A percentile compares a stretch with the other conserved stretches of the same genome.
phyloP scores from a whole-genome alignment of 2,113 vertebrate species.

The Serilophus lunatus region DNA sequence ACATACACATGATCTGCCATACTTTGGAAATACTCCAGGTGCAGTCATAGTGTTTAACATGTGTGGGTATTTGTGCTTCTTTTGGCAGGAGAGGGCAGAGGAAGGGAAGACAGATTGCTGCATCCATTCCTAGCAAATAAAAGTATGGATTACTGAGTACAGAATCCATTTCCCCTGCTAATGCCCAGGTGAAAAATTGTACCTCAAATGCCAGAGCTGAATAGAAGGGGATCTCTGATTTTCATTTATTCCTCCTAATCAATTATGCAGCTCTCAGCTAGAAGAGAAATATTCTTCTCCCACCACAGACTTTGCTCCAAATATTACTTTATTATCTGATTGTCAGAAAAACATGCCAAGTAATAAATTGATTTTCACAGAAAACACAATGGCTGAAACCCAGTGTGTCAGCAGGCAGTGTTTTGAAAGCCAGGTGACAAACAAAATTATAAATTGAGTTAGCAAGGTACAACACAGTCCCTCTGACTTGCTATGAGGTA shows the following conservation, averaged over 20 bases:
- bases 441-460: background rate
- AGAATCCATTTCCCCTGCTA: background rate
- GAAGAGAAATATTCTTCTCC: background rate
- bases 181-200: background rate
- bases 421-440: background rate
- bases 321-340: conserved; percentile 12
- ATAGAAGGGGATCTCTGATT: background rate
- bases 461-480: background rate
- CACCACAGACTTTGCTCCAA: background rate
- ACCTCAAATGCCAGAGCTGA: background rate
- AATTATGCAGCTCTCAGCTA: background rate
- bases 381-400: background rate
- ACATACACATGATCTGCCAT: background rate
- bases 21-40: background rate
- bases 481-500: background rate
- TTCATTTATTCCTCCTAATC: background rate
- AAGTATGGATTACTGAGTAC: background rate
- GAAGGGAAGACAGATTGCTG: background rate
- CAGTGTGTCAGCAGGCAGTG: background rate
- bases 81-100: background rate
- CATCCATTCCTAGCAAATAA: background rate
- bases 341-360: conserved; percentile 5
- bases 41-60: background rate
- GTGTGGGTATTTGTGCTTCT: background rate
- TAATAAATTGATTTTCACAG: conserved; percentile 38